Base-by-base conservation (phyloP, 2,888 invertebrate species). In the Euplagia quadripunctaria region DNA sequence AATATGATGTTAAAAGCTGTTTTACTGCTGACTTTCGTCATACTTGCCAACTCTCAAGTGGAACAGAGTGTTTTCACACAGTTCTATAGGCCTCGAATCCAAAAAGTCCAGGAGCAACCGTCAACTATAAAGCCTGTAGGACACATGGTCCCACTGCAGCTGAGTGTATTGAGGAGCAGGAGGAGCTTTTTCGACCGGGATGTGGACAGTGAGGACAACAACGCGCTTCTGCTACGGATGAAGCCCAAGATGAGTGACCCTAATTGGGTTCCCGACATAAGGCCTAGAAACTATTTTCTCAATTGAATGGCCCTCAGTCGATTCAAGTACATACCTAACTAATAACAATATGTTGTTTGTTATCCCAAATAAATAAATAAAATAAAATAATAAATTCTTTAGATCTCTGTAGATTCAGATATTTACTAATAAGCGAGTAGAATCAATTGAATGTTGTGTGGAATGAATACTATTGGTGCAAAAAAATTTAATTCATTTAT, bases 191-290 rank as follows among this genome's bases (percentile, higher is more conserved):
- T 86, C 80, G 74, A 82, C 65, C 77, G 82, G 0, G 79, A 81
- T 41, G 70, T 71, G 14, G 79, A 73, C 43, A n/a, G 8, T 0
- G 81, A 80, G 46, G 79, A 82, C 8, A 87, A 87, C 76, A 70
- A 83, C 71, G 84, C 76, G 14, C 67, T 70, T 11, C 16, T 85
- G 14, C 63, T 68, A 7, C 78, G 81, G 4, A 73, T 83, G 11
- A 72, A 75, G 9, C 41, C 55, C 5, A 64, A 61, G 41, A 81
- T 86, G 82, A 41, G 52, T 14, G 79, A 83, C 69, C 84, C 85
- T 0, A 43, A 49, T 70, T 88, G 89, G 88, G 74, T 77, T 17
- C 88, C 87, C 7, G 79, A 81, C 2, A 83, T 87, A 41, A 66
- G 72, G 9, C 41, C 58, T 0, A 68, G 71, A 31, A 58, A 64